Conservation (phyloP, 2,888 invertebrate species). For the Magallana nippona region DNA sequence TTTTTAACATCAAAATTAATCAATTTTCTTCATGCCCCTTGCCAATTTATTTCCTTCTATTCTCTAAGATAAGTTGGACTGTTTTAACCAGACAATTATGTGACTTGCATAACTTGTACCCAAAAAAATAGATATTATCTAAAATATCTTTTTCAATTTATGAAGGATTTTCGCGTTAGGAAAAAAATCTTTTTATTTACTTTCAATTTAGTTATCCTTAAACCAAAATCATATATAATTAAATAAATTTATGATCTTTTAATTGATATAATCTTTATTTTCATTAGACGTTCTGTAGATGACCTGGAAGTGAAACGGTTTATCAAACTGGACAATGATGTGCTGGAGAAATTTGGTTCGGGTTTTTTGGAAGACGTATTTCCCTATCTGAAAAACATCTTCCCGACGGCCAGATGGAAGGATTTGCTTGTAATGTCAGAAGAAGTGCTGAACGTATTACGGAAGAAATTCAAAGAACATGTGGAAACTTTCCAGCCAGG, state of each 20-base stretch:
- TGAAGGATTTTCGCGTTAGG: no score
- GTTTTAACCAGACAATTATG: no score
- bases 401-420: background rate
- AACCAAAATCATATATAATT: no score
- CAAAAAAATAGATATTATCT: background rate
- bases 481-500: background rate
- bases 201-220: no score
- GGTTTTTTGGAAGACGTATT: background rate
- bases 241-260: background rate
- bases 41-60: no score
- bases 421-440: background rate
- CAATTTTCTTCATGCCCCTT: no score
- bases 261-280: background rate
- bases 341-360: background rate
- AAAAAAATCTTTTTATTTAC: no score
- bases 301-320: background rate
- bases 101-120: background rate
- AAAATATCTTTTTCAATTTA: no score
- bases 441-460: background rate
- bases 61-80: no score
- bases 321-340: background rate
- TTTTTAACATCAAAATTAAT: no score
- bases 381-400: slow-evolving; percentile 6
- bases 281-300: background rate
- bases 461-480: background rate